Evolutionary conservation across 2,113 vertebrate species (phyloP).

Genomic region (Antechinus flavipes): DNA sequence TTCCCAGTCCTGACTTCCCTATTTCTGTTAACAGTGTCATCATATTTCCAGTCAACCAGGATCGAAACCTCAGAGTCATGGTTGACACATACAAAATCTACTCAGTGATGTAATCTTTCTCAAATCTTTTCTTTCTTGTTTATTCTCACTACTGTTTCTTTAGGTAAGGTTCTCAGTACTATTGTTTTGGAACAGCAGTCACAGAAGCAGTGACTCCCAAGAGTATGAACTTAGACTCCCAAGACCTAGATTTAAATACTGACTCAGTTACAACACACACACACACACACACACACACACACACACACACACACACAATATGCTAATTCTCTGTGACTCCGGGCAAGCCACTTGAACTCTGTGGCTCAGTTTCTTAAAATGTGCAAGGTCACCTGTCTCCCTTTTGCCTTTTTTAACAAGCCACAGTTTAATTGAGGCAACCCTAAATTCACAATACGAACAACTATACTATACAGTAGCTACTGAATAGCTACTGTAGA

Average conservation of each 20-base stretch:
- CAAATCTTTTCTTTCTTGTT: background rate
- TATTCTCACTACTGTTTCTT: background rate
- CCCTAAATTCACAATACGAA: too few relatives aligned
- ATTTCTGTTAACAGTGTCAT: background rate
- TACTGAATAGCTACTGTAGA: too few relatives aligned
- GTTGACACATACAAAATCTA: background rate
- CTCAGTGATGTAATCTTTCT: background rate
- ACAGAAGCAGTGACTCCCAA: background rate
- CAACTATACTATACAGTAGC: too few relatives aligned
- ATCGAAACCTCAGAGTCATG: background rate
- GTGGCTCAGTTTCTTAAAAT: background rate
- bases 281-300: background rate
- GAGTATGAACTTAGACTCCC: background rate
- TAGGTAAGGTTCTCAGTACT: background rate
- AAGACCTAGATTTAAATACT: background rate
- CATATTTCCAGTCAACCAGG: background rate
- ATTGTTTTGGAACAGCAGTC: background rate
- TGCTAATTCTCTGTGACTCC: background rate
- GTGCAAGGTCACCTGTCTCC: too few relatives aligned
- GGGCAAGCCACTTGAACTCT: background rate
- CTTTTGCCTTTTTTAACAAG: too few relatives aligned
- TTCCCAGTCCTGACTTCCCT: background rate
- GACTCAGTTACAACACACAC: background rate
- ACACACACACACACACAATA: background rate
- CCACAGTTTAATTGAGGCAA: too few relatives aligned